These are phyloP conservation scores for Drosophila lutescens DNA, from an alignment of 2,888 invertebrate species.

Conservation along the genomic window DNA sequence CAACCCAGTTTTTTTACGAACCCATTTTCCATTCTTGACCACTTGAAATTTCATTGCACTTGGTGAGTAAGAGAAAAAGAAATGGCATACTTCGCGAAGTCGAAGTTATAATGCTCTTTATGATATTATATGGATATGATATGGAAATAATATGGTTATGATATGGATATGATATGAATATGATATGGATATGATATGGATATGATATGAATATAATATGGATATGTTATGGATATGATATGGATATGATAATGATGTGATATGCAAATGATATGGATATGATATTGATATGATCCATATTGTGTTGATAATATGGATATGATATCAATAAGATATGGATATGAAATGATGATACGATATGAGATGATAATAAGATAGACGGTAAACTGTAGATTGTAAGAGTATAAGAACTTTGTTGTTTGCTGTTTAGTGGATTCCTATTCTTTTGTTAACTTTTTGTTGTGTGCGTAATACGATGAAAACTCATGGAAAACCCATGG, in stretches of 20 bases:
- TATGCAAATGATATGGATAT: background rate
- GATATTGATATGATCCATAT: no score
- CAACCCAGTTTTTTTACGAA: background rate
- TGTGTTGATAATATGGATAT: no score
- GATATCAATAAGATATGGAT: no score
- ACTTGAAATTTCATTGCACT: slow-evolving; percentile 43
- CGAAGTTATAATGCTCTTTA: no score
- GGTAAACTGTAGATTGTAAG: background rate
- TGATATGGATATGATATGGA: no score
- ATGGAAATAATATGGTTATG: no score
- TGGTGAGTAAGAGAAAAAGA: slow-evolving; percentile 11
- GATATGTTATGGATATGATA: no score
- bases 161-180: background rate
- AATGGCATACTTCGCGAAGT: no score
- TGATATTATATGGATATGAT: no score
- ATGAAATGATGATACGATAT: background rate
- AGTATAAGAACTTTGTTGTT: slow-evolving; percentile 2
- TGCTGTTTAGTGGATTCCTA: background rate
- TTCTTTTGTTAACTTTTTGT: slow-evolving; percentile 32
- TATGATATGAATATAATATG: background rate
- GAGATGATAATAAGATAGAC: background rate
- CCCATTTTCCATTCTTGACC: slow-evolving; percentile 38
- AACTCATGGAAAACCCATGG: slow-evolving; percentile 20
- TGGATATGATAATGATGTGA: no score
- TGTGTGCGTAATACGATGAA: slow-evolving; percentile 63